Conservation (phyloP, 2,888 invertebrate species). For the Lottia scabra region DNA sequence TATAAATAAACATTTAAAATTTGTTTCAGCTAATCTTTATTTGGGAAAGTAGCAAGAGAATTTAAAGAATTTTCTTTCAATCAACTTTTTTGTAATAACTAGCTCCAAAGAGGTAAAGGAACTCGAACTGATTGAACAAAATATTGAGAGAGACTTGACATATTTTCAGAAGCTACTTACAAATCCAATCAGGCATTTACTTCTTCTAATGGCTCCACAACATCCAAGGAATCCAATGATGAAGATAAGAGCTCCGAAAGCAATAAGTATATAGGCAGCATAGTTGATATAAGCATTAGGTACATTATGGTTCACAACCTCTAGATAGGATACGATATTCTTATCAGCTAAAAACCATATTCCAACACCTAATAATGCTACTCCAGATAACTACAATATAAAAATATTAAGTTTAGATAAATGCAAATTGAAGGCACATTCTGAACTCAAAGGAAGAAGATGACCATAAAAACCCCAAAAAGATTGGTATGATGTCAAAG, state of each 20-base stretch:
- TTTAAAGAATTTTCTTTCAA: too few relatives aligned
- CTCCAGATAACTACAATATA: conserved; percentile 72
- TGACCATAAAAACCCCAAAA: too few relatives aligned
- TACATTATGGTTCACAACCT: conserved; percentile 70
- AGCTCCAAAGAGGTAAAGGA: too few relatives aligned
- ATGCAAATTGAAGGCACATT: too few relatives aligned
- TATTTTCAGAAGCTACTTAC: conserved; percentile 55
- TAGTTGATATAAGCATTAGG: conserved; percentile 65
- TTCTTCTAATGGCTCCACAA: conserved; percentile 73
- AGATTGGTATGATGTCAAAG: too few relatives aligned
- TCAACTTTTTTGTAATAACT: too few relatives aligned
- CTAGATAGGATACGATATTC: conserved; percentile 71
- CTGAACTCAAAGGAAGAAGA: too few relatives aligned
- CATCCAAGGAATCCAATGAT: conserved; percentile 75
- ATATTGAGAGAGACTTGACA: too few relatives aligned
- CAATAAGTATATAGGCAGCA: conserved; percentile 72
- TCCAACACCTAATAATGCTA: conserved; percentile 73
- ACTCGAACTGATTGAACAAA: too few relatives aligned
- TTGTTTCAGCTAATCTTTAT: too few relatives aligned
- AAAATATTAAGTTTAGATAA: neutral
- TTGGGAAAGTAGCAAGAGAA: too few relatives aligned
- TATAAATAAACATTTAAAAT: too few relatives aligned
- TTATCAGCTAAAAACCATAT: conserved; percentile 73
- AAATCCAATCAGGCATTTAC: conserved; percentile 70
- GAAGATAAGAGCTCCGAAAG: conserved; percentile 72